Conservation (phyloP, 1,140 invertebrate species). For the Trialeurodes vaporariorum region DNA sequence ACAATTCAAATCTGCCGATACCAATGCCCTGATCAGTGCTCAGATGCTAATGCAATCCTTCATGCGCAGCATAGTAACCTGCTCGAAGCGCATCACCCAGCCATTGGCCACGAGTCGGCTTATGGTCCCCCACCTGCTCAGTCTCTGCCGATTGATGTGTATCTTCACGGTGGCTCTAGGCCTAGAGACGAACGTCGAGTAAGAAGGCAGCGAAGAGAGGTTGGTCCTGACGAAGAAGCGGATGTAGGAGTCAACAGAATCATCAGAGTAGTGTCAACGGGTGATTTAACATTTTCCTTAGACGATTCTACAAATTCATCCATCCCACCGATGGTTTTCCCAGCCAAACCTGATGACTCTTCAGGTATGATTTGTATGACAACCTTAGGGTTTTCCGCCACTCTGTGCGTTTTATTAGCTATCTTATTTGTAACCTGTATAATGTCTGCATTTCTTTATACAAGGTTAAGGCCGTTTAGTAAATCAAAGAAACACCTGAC, state of each 20-base stretch:
- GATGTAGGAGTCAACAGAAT: conserved; percentile 81
- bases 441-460: conserved; percentile 69
- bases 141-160: conserved; percentile 51
- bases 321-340: conserved; percentile 62
- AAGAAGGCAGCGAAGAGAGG: conserved; percentile 43
- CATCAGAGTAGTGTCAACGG: conserved; percentile 85
- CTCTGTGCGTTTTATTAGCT: conserved; percentile 62
- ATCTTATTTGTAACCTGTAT: conserved; percentile 71
- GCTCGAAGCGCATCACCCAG: conserved; percentile 17
- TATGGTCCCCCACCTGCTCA: conserved; percentile 29
- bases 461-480: conserved; percentile 48
- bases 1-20: conserved; percentile 89
- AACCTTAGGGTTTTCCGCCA: conserved; percentile 74
- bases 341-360: conserved; percentile 52
- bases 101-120: conserved; percentile 5
- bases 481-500: not conserved
- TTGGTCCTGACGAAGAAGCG: conserved; percentile 60
- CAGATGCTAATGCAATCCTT: conserved; percentile 55
- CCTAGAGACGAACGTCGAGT: conserved; percentile 57
- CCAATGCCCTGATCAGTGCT: conserved; percentile 84
- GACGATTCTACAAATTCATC: conserved; percentile 69
- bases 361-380: conserved; percentile 80
- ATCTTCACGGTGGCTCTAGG: conserved; percentile 58
- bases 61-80: conserved; percentile 33
- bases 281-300: conserved; percentile 82